Evolutionary conservation across 2,797 vertebrate genomes (phyloP), one percentile per base, ranked within the genome.

Genomic region (Luscinia megarhynchos): DNA sequence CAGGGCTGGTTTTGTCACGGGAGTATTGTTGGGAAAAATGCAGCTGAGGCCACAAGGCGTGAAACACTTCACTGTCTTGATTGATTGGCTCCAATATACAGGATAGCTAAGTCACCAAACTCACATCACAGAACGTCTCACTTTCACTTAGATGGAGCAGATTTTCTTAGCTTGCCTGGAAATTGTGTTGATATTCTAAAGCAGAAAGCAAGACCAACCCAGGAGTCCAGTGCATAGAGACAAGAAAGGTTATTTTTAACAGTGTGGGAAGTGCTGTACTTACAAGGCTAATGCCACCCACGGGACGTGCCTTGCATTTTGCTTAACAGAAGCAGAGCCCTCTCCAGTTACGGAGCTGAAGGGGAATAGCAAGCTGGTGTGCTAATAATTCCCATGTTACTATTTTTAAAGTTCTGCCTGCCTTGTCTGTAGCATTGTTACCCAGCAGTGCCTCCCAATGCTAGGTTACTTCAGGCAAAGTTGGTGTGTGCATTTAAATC

Each of bases 161-260:
- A 43, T 72, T 89, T 83, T 66, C 63, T 67, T 51, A 24, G 17
- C 34, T 75, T 69, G 48, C 51, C n/a, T 83, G 83, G 48, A 83
- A 94, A 69, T 24, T 53, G 10, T 55, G 48, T 53, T n/a, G 40
- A 34, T 90, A 61, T 59, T 70, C 78, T 61, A 66, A 82, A 64
- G 32, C 12, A 29, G 41, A 77, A 89, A 79, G 79, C 54, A 67
- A 85, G 97, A 51, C n/a, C 51, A 43, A 18, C 48, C 53, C 62
- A 17, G 0, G 66, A 77, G 80, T 91, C 92, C 75, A 3, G 46
- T 1, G 7, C 41, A 29, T 4, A 21, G 90, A 80, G 75, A 86
- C 45, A 73, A 79, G 82, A 21, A 59, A 70, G 48, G 69, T 90
- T 97, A 96, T 96, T 97, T 97, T 97, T 96, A 94, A 88, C 57